Evolutionary conservation across 2,113 vertebrate species (phyloP), one percentile per base, ranked within the genome.

Genomic region (Peucedramus taeniatus): DNA sequence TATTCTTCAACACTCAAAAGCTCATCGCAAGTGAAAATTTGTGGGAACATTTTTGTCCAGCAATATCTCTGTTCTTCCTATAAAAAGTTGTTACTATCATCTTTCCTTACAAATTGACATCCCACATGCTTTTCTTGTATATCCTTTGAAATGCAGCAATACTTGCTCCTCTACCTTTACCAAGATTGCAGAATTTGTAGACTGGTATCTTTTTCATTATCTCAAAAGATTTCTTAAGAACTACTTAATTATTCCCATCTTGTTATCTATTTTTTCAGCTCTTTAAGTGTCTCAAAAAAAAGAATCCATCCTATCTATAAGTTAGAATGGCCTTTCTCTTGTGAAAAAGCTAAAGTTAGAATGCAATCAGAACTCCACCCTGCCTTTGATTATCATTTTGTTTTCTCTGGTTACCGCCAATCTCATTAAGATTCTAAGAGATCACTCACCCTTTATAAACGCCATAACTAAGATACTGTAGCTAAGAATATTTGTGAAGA

Each of bases 41-140:
- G 75, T 60, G 35, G 64, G 68, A 91, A 68, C 22, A 40, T n/a
- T 81, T 87, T 86, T 93, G 88, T 87, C 80, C 90, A 92, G 70
- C 74, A 78, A n/a, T 64, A 56, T 37, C 66, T 87, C 84, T 83
- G 30, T 64, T 88, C 75, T 61, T 83, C 30, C 60, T 86, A 78
- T 88, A 84, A 94, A 83, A 86, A 72, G 39, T 87, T 90, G 60
- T 94, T 94, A 69, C 68, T 86, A 57, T 82, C 40, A 27, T 82
- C 23, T 87, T 93, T 91, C 51, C 21, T 86, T 85, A 76, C 44
- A 80, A 81, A 81, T 8, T 49, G 78, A 51, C 74, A 70, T 35
- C 81, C 71, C 61, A 63, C 51, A 75, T 59, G 27, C 68, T 93
- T 93, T 89, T 89, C 89, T 91, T 90, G 78, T 68, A 59, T 37